phyloP scores from a whole-genome alignment of 2,113 vertebrate species.

The Psittacus erithacus region DNA sequence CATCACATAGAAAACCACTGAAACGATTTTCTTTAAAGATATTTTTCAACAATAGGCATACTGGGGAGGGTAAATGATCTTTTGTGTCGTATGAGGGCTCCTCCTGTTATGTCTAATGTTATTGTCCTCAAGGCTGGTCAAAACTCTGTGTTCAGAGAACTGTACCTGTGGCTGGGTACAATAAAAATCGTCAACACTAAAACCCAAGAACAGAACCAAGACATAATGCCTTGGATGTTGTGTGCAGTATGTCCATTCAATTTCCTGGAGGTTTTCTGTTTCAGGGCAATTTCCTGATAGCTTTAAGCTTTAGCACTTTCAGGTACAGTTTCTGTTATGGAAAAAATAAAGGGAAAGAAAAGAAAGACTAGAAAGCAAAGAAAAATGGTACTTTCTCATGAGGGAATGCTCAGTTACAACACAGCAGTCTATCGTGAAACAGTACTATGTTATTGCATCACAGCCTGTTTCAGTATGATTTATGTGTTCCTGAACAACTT shows the following conservation, averaged over 20 bases:
- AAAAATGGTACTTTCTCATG: conserved; percentile 39
- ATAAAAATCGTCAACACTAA: conserved; percentile 10
- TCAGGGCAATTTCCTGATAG: conserved; percentile 72
- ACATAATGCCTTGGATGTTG: conserved; percentile 43
- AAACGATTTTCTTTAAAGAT: background rate
- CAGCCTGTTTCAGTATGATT: conserved; percentile 34
- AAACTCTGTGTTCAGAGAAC: background rate
- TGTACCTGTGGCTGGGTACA: background rate
- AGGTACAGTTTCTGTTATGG: conserved; percentile 24
- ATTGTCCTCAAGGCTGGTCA: background rate
- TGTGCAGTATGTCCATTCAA: conserved; percentile 50
- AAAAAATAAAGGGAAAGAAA: background rate
- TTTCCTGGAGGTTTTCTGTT: conserved; percentile 76
- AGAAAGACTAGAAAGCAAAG: conserved; percentile 37
- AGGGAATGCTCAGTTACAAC: conserved; percentile 36
- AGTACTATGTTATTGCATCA: conserved; percentile 45
- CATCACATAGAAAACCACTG: background rate
- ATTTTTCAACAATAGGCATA: background rate
- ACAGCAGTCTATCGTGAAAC: conserved; percentile 36
- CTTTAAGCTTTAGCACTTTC: conserved; percentile 57
- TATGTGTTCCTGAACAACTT: conserved; percentile 31
- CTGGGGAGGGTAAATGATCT: background rate
- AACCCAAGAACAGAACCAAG: conserved; percentile 36
- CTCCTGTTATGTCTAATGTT: background rate
- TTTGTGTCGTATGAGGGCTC: background rate